These are phyloP conservation scores for Ataeniobius toweri DNA, from an alignment of 2,797 vertebrate genomes.

Conservation along the genomic window DNA sequence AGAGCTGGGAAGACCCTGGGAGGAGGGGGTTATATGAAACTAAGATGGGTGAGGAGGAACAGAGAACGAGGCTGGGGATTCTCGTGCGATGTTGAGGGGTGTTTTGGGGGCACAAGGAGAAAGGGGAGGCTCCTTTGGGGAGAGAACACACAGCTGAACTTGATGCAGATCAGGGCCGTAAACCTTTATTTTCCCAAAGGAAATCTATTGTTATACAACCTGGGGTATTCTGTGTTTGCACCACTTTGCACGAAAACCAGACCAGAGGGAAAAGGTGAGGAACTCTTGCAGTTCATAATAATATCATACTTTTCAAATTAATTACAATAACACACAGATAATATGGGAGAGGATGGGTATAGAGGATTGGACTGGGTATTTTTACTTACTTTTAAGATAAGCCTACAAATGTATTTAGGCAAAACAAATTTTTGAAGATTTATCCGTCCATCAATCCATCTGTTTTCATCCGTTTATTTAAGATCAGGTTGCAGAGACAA, in stretches of 20 bases:
- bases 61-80: constrained; percentile 43
- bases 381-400: background rate
- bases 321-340: too few species aligned
- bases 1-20: constrained; percentile 9
- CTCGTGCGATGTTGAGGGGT: constrained; percentile 56
- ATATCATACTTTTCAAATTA: constrained; percentile 21
- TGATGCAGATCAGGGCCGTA: constrained; percentile 68
- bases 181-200: constrained; percentile 63
- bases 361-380: constrained; percentile 3
- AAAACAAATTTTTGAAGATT: background rate
- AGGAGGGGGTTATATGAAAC: constrained; percentile 5
- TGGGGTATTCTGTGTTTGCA: constrained; percentile 67
- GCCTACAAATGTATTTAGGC: background rate
- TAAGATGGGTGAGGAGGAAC: constrained; percentile 41
- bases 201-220: constrained; percentile 66
- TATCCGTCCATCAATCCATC: background rate
- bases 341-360: background rate
- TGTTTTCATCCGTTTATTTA: background rate
- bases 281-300: constrained; percentile 30
- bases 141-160: constrained; percentile 56
- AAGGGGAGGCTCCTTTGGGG: constrained; percentile 30
- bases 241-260: constrained; percentile 55
- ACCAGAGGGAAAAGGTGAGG: constrained; percentile 34
- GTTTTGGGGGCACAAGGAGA: constrained; percentile 44
- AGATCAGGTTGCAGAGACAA: background rate